Evolutionary conservation across 2,888 invertebrate species (phyloP).

Genomic region (Tenthredo amoena): DNA sequence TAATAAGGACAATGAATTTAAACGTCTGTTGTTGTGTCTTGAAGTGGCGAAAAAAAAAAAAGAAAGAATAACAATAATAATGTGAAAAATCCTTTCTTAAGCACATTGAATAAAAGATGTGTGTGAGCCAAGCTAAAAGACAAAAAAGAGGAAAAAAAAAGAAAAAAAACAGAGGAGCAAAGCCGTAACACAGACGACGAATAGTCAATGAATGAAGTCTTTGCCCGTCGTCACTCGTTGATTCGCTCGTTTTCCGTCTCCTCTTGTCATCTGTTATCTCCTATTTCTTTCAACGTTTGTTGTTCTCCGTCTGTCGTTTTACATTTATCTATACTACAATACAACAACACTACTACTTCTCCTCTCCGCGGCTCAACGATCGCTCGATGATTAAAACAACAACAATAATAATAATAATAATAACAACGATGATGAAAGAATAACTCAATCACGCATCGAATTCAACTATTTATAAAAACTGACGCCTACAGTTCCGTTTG

Average conservation of each 20-base stretch:
- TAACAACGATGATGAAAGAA: neutral
- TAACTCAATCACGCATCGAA: neutral
- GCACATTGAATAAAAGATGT: neutral
- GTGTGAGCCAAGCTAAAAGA: neutral
- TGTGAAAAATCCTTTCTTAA: neutral
- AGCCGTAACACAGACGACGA: neutral
- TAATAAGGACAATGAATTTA: slow-evolving; percentile 20
- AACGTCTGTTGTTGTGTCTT: neutral
- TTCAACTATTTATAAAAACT: neutral
- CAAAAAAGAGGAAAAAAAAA: neutral
- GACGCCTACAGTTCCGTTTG: neutral
- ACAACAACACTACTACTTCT: neutral
- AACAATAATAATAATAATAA: neutral
- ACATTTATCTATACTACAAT: neutral
- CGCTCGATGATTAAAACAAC: neutral
- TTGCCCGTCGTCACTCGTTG: neutral
- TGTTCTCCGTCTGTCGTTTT: neutral
- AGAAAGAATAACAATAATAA: neutral
- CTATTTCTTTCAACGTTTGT: neutral
- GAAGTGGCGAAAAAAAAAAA: neutral
- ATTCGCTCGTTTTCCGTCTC: neutral
- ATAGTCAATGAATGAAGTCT: slow-evolving; percentile 30
- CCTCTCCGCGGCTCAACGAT: neutral
- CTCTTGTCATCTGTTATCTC: neutral
- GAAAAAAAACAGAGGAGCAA: neutral